These are phyloP conservation scores for Serripes groenlandicus DNA, from an alignment of 2,888 invertebrate genomes.

Conservation along the genomic window DNA sequence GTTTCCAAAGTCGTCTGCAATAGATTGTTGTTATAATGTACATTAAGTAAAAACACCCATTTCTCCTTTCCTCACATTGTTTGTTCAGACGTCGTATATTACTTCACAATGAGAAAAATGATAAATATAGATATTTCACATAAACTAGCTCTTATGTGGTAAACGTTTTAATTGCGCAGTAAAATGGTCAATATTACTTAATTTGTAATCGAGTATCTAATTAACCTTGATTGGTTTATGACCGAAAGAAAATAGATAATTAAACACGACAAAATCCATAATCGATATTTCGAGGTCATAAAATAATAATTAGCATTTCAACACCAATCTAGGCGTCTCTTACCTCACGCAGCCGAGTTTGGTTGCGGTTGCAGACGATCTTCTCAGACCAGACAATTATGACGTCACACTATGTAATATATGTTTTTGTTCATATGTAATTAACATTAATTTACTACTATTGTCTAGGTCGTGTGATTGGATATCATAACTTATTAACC, in stretches of 20 bases:
- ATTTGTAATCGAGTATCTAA: not conserved
- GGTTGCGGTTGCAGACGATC: not conserved
- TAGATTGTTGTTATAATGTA: too few species aligned
- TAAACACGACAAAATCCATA: conserved; percentile 7
- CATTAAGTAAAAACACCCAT: too few species aligned
- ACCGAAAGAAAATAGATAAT: not conserved
- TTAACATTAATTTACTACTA: not conserved
- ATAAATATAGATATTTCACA: too few species aligned
- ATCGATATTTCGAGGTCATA: not conserved
- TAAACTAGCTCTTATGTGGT: too few species aligned
- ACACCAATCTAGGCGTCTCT: conserved; percentile 14
- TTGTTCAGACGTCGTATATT: too few species aligned
- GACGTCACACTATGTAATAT: not conserved
- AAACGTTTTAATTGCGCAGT: too few species aligned
- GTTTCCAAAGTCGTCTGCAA: too few species aligned
- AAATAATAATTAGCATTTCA: conserved; percentile 19
- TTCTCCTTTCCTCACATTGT: too few species aligned
- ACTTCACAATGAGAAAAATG: too few species aligned
- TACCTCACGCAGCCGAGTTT: conserved; percentile 12
- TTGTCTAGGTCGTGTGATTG: not conserved
- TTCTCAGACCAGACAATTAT: not conserved
- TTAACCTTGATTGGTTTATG: conserved; percentile 2
- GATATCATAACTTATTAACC: not conserved
- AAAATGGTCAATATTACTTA: too few species aligned
- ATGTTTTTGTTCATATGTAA: not conserved